These are phyloP conservation scores for Mormyrus proboscirostris DNA, from an alignment of 2,797 vertebrate genomes.

Conservation along the genomic window DNA sequence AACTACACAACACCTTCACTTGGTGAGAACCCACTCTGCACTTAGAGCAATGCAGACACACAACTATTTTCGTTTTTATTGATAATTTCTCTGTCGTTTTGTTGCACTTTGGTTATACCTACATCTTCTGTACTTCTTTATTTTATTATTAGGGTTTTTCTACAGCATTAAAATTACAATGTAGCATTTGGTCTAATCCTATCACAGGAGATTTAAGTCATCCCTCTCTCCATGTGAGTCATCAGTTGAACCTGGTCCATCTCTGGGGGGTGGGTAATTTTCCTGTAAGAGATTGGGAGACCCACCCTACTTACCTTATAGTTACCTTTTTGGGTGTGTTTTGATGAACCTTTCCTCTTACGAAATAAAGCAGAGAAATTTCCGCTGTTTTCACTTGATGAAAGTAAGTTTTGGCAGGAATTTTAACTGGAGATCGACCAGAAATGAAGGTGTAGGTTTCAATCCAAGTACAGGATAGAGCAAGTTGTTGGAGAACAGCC, in stretches of 20 bases:
- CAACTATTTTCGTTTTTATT: background rate
- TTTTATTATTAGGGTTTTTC: background rate
- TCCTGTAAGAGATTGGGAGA: background rate
- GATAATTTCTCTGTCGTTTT: background rate
- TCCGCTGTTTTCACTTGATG: background rate
- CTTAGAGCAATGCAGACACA: background rate
- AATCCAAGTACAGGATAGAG: background rate
- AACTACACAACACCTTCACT: slow-evolving; percentile 65
- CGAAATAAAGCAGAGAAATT: background rate
- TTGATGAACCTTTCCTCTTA: background rate
- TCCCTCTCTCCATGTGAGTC: background rate
- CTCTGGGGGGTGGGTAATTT: background rate
- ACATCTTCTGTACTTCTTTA: background rate
- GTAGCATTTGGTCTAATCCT: background rate
- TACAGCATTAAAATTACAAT: background rate
- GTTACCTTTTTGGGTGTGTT: background rate
- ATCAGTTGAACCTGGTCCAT: background rate
- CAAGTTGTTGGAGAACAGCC: background rate
- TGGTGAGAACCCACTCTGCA: slow-evolving; percentile 55
- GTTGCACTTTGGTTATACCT: background rate
- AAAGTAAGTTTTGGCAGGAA: background rate
- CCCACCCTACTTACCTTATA: background rate
- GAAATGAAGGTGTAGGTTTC: background rate
- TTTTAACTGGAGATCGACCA: background rate
- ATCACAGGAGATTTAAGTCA: background rate